These are phyloP conservation scores for Gavialis gangeticus DNA, from an alignment of 2,113 vertebrate genomes.

Conservation along the genomic window DNA sequence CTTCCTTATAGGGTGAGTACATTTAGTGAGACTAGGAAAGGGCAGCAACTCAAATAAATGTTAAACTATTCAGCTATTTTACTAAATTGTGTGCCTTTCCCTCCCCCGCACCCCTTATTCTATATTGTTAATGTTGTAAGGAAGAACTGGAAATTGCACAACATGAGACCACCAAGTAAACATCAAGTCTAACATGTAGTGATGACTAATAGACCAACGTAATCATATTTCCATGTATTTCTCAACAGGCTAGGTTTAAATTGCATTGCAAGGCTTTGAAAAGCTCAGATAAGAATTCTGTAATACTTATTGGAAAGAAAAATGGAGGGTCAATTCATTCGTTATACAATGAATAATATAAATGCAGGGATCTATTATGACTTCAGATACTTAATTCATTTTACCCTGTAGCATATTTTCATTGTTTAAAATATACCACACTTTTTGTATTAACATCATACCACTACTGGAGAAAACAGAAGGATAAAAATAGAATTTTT, in stretches of 20 bases:
- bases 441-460: rapidly evolving
- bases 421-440: not conserved
- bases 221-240: not conserved
- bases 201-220: not conserved
- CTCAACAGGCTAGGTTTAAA: not conserved
- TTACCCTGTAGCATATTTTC: not conserved
- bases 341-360: not conserved
- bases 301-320: not conserved
- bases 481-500: not conserved
- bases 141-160: not conserved
- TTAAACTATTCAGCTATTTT: not conserved
- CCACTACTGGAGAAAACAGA: not conserved
- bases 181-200: not conserved
- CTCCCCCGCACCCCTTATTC: not conserved
- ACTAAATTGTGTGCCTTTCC: not conserved
- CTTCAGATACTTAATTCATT: not conserved
- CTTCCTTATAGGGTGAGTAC: not conserved
- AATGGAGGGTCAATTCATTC: not conserved
- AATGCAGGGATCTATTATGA: not conserved
- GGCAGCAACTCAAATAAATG: not conserved
- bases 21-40: rapidly evolving
- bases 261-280: not conserved
- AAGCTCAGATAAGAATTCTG: not conserved
- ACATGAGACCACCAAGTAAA: not conserved
- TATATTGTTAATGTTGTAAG: not conserved